Base-by-base conservation (phyloP, 37 sponge, comb jelly and placozoan species). In the Sycon ciliatum region DNA sequence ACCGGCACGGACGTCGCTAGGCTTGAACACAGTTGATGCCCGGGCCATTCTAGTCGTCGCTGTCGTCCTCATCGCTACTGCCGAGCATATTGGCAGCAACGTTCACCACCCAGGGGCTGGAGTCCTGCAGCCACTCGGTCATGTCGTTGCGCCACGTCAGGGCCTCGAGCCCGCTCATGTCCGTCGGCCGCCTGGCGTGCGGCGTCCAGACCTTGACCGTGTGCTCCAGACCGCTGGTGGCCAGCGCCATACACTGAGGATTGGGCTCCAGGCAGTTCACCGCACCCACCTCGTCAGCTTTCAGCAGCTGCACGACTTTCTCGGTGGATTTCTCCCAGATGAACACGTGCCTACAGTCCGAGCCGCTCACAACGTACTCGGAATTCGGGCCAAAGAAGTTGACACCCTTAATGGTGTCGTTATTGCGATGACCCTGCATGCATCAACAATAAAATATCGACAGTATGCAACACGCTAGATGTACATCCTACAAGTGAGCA, bases 341-440 rank as follows among this genome's bases (percentile, higher is more conserved):
- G 49, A 90, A 95, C 32, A 95, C 81, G 42, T 95, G 85, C 38
- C 95, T 91, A 74, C 95, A 95, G 80, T 95, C 95, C 77, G 91
- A 90, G 4, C 95, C 95, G 73, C 91, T 90, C 32, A 90, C 88
- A 30, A 95, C 80, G 49, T 82, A 95, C 73, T 95, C 95, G 70
- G 85, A 84, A 24, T 67, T 32, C 28, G 82, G 83, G 0, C 95
- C 95, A 79, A 73, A 95, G 77, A 90, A 95, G 73, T 95, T 95
- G 38, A 95, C 91, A 37, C 95, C 95, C 66, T 95, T 95, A 53
- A 95, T 92, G 68, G 79, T n/a, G n/a, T n/a, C n/a, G n/a, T n/a
- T n/a, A n/a, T n/a, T n/a, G n/a, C n/a, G n/a, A n/a, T n/a, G n/a
- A n/a, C n/a, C n/a, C n/a, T n/a, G n/a, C n/a, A n/a, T n/a, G n/a